These are phyloP conservation scores for Muscicapa striata DNA, from an alignment of 2,797 vertebrate genomes.

Conservation along the genomic window DNA sequence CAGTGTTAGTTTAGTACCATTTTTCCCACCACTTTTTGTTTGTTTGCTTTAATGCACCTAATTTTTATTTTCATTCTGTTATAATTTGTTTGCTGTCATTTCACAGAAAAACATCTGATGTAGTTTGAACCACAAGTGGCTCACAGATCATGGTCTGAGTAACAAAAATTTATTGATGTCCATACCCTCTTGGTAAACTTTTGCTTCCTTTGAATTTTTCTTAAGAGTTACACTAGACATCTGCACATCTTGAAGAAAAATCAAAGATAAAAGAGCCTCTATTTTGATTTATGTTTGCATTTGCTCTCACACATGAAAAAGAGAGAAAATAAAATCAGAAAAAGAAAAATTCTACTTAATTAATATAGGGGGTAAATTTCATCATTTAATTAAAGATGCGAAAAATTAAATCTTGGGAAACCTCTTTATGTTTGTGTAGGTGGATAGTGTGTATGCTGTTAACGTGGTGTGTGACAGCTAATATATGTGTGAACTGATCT, in stretches of 20 bases:
- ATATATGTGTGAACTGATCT: not conserved
- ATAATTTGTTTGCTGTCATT: not conserved
- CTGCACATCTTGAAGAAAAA: not conserved
- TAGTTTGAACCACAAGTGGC: not conserved
- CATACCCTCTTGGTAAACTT: not conserved
- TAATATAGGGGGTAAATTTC: not conserved
- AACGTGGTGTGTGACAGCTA: not conserved
- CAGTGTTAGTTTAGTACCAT: not conserved
- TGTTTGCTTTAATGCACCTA: constrained; percentile 10
- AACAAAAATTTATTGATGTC: not conserved
- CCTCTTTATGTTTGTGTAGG: not conserved
- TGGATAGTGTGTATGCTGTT: not conserved
- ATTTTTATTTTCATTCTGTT: constrained; percentile 26
- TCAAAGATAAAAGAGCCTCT: not conserved
- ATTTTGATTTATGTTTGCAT: not conserved
- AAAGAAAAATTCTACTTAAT: not conserved
- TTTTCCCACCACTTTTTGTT: constrained; percentile 33
- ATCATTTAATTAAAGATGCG: not conserved
- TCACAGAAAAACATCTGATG: not conserved
- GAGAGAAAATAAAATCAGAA: not conserved
- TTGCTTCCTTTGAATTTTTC: not conserved
- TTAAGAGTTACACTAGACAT: not conserved
- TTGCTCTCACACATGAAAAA: not conserved
- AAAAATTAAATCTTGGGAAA: not conserved
- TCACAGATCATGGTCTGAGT: not conserved